Conservation (phyloP, 2,113 vertebrate genomes). For the Eptatretus burgeri region DNA sequence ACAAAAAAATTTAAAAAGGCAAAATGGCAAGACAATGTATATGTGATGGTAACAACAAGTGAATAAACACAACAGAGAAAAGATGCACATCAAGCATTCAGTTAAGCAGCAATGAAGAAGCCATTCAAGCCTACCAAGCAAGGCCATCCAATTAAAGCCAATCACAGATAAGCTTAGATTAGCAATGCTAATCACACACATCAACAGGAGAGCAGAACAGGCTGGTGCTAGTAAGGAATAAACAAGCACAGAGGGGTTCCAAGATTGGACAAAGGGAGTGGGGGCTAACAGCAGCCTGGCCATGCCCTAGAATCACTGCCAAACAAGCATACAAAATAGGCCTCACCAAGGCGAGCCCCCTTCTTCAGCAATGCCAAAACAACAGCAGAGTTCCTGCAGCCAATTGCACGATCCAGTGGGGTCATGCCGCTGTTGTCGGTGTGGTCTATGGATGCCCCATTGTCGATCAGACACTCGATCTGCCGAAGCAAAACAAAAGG, state of each 20-base stretch:
- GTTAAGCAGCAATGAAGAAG: conserved; percentile 16
- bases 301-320: no score
- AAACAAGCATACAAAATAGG: no score
- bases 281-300: no score
- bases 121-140: conserved; percentile 8
- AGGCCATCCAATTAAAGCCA: no score
- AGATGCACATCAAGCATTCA: conserved; percentile 23
- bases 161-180: no score
- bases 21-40: background rate
- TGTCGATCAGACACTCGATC: conserved; percentile 91
- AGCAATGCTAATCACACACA: no score
- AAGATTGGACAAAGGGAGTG: no score
- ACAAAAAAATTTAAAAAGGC: background rate
- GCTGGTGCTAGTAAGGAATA: no score
- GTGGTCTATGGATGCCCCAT: conserved; percentile 70
- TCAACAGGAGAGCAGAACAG: no score
- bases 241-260: no score
- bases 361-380: conserved; percentile 67
- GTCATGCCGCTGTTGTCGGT: conserved; percentile 86
- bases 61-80: conserved; percentile 8
- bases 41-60: background rate
- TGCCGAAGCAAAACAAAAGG: conserved; percentile 11
- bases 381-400: conserved; percentile 62
- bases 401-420: conserved; percentile 78
- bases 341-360: conserved; percentile 60